Percentiles rank a stretch among this genome's conserved stretches.
phyloP scores from a whole-genome alignment of 2,113 vertebrate species.

The Barbus barbus region DNA sequence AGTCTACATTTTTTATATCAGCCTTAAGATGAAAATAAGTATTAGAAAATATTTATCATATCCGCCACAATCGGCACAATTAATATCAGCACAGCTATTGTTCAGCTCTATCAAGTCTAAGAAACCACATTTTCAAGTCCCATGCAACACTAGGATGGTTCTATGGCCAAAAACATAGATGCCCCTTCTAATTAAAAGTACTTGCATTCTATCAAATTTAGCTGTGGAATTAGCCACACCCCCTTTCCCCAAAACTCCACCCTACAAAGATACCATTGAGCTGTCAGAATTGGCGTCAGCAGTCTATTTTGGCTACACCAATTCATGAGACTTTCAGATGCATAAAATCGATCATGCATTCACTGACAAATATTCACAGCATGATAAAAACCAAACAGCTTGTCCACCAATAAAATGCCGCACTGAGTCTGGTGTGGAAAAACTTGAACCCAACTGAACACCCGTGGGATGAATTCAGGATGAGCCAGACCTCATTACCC shows the following conservation, averaged over 20 bases:
- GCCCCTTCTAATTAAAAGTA: not conserved
- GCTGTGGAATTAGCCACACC: not conserved
- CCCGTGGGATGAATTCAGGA: slow-evolving; percentile 10
- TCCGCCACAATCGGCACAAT: not conserved
- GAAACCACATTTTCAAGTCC: no score
- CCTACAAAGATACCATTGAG: not conserved
- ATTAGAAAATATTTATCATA: not conserved
- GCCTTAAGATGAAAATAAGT: not conserved
- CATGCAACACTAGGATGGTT: not conserved
- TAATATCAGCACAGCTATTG: not conserved
- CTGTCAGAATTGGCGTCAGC: not conserved
- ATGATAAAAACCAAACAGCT: not conserved
- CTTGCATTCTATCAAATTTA: not conserved
- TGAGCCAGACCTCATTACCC: slow-evolving; percentile 21
- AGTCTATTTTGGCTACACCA: not conserved
- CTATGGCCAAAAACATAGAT: not conserved
- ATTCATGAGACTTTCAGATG: not conserved
- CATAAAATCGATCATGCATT: not conserved
- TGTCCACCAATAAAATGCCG: not conserved
- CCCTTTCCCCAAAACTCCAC: not conserved
- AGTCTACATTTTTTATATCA: not conserved
- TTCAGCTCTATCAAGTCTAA: not conserved
- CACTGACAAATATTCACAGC: not conserved
- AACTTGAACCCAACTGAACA: not conserved
- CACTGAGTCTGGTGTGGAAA: not conserved